Conservation (phyloP, 2,888 invertebrate species). For the Andrena fulva region DNA sequence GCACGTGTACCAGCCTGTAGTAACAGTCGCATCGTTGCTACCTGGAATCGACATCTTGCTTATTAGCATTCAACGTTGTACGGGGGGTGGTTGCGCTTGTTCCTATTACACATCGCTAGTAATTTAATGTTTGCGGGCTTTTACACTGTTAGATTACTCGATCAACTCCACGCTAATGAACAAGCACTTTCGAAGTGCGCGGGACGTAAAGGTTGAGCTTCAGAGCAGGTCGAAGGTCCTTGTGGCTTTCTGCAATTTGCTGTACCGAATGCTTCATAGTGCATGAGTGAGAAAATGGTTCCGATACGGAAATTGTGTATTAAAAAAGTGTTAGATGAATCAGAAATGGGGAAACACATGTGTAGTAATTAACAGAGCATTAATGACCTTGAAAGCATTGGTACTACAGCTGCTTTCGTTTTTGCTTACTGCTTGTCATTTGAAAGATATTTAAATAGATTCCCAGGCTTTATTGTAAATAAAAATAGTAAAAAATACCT, state of each 20-base stretch:
- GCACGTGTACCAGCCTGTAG: slow-evolving; percentile 11
- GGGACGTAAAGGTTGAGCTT: no score
- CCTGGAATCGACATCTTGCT: slow-evolving; percentile 47
- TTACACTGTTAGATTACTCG: neutral
- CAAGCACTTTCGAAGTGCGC: neutral
- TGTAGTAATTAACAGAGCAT: neutral
- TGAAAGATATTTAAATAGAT: no score
- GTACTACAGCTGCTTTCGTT: no score
- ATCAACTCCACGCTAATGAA: neutral
- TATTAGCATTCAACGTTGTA: slow-evolving; percentile 20
- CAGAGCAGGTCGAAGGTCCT: no score
- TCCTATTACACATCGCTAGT: neutral
- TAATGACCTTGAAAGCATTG: neutral
- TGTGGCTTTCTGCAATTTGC: no score
- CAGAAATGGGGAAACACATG: neutral
- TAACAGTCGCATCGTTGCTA: slow-evolving; percentile 17
- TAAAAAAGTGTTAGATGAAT: neutral
- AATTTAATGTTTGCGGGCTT: neutral
- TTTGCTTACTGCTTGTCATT: no score
- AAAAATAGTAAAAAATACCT: no score
- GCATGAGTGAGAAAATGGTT: no score
- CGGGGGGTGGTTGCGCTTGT: neutral
- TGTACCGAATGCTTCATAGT: no score
- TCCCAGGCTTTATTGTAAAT: no score
- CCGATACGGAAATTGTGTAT: neutral